Evolutionary conservation across 2,113 vertebrate species (phyloP), one percentile per base, ranked within the genome.

Genomic region (Phylloscopus whistleri): DNA sequence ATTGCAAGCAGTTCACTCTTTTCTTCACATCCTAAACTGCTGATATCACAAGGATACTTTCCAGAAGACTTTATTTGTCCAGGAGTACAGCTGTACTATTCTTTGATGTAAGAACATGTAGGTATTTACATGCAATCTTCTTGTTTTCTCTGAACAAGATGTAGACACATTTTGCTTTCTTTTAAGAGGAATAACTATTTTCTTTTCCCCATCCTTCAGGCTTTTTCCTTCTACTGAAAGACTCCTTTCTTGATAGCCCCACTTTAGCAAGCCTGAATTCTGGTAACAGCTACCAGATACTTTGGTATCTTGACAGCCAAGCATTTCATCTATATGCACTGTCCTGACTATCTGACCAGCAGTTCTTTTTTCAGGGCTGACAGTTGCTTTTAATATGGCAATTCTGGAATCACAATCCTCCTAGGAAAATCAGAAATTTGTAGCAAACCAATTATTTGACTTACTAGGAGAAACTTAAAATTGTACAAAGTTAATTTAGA

Each of bases 1-100:
- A 69, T 72, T 94, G 97, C 93, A 53, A 98, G 94, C 60, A 99
- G 83, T 74, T 96, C 88, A n/a, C 58, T 83, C 94, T 95, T 98
- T 87, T 98, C 98, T 43, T 97, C 94, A 64, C 68, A 33, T 76
- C 94, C 96, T 59, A 99, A 94, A 72, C 55, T 95, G 55, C 96
- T 95, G 85, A 95, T 52, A 82, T 99, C 98, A 72, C 96, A 97
- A 49, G 98, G 93, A 22, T 26, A 59, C 46, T 63, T 76, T 52
- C 48, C 43, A 82, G 81, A 63, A n/a, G 55, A 20, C 62, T 96
- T 90, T n/a, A 90, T 64, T 59, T 98, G 55, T 79, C 73, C 86
- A 39, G 84, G 60, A 46, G 22, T 19, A 80, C 79, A 84, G 31
- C 12, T 55, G 30, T n/a, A 18, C 28, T 39, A n/a, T 56, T 41